Evolutionary conservation across 2,113 vertebrate species (phyloP).

Genomic region (Telmatochromis bifrenatus): DNA sequence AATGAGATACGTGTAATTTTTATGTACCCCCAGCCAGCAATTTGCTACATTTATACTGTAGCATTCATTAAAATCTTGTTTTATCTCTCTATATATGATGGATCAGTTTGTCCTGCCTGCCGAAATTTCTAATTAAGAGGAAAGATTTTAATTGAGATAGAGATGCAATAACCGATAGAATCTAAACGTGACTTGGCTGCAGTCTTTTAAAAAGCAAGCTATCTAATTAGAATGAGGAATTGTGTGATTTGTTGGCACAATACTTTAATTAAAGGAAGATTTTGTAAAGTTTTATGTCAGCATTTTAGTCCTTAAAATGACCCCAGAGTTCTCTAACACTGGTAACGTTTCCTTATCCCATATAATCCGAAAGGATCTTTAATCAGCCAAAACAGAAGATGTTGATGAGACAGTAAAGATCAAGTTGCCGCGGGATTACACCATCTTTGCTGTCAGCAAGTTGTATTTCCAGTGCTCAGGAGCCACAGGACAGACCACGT

Average conservation of each 20-base stretch:
- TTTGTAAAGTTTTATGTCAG: neutral
- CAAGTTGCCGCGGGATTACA: neutral
- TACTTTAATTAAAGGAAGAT: neutral
- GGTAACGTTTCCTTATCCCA: neutral
- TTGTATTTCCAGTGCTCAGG: neutral
- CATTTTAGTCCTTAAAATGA: neutral
- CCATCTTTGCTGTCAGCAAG: neutral
- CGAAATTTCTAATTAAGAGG: neutral
- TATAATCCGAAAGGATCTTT: neutral
- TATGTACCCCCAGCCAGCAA: neutral
- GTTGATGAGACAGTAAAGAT: neutral
- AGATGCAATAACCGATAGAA: neutral
- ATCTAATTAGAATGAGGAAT: neutral
- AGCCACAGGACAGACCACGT: neutral
- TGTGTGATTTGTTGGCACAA: neutral
- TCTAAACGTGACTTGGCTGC: neutral
- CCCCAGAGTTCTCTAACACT: neutral
- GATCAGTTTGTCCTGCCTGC: neutral
- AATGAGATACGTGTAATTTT: neutral
- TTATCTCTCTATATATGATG: neutral
- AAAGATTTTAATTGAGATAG: slow-evolving; percentile 14
- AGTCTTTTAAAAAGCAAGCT: neutral
- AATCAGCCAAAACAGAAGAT: neutral
- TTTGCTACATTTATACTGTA: neutral
- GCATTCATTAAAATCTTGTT: slow-evolving; percentile 4